phyloP scores from a whole-genome alignment of 1,140 invertebrate genomes.

The Magallana ariakensis region DNA sequence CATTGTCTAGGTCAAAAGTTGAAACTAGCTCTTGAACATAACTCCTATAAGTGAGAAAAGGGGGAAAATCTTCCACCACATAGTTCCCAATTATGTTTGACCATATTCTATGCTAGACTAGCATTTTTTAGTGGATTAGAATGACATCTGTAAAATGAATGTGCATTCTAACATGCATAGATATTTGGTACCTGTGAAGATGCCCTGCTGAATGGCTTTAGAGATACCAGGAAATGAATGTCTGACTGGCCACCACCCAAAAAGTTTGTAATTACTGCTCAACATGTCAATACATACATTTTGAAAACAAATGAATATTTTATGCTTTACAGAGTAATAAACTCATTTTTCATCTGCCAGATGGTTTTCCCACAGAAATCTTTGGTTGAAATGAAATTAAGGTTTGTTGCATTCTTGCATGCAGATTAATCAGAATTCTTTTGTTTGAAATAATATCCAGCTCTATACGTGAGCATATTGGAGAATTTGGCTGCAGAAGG shows the following conservation, averaged over 20 bases:
- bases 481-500: background rate
- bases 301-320: background rate
- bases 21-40: background rate
- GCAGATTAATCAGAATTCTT: too few species aligned
- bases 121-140: background rate
- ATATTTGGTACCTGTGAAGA: constrained; percentile 27
- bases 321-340: background rate
- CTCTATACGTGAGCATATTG: too few species aligned
- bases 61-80: background rate
- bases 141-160: constrained; percentile 25
- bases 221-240: constrained; percentile 1
- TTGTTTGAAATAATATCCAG: too few species aligned
- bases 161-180: constrained; percentile 28
- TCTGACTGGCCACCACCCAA: background rate
- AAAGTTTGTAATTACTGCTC: background rate
- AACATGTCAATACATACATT: background rate
- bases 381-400: too few species aligned
- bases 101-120: background rate
- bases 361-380: too few species aligned
- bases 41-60: background rate
- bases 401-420: too few species aligned
- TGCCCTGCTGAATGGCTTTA: background rate
- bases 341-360: background rate
- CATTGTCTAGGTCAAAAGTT: constrained; percentile 5
- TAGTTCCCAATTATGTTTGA: background rate